Evolutionary conservation across 2,113 vertebrate species (phyloP).

Genomic region (Oenanthe oenanthe): DNA sequence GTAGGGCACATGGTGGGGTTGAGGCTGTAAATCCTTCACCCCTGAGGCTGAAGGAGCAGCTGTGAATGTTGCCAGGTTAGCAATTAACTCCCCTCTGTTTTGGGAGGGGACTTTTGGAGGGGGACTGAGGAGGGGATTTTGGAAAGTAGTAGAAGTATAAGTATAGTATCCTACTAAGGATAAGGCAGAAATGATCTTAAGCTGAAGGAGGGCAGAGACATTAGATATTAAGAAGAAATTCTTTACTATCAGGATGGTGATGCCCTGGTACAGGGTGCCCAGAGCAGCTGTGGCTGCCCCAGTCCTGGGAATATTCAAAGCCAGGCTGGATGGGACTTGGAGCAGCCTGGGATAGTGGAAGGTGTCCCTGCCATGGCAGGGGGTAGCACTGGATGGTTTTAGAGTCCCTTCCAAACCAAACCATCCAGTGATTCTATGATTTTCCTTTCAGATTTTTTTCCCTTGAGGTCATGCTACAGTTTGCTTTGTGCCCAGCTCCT

Average conservation of each 20-base stretch:
- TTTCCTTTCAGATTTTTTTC: background rate
- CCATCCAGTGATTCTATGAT: background rate
- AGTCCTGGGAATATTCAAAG: too few species aligned
- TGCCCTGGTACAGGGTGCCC: background rate
- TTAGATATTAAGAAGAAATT: background rate
- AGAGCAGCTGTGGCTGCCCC: background rate
- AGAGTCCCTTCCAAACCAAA: background rate
- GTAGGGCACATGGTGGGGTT: background rate
- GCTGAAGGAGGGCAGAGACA: background rate
- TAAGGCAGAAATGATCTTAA: background rate
- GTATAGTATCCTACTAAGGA: too few species aligned
- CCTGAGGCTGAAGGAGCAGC: background rate
- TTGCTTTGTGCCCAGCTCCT: background rate
- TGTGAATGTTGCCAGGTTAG: background rate
- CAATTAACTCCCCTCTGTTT: background rate
- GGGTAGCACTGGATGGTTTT: background rate
- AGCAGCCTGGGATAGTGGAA: background rate
- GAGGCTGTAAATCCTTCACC: background rate
- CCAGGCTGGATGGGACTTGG: rapidly evolving
- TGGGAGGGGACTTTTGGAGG: background rate
- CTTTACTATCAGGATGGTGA: background rate
- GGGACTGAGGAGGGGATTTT: background rate
- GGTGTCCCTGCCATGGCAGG: background rate
- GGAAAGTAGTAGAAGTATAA: background rate
- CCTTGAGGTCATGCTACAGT: background rate